Percentiles rank a stretch among this genome's conserved stretches.
These are phyloP conservation scores for Chaitophorus viminalis DNA, from an alignment of 2,888 invertebrate species.

Conservation along the genomic window DNA sequence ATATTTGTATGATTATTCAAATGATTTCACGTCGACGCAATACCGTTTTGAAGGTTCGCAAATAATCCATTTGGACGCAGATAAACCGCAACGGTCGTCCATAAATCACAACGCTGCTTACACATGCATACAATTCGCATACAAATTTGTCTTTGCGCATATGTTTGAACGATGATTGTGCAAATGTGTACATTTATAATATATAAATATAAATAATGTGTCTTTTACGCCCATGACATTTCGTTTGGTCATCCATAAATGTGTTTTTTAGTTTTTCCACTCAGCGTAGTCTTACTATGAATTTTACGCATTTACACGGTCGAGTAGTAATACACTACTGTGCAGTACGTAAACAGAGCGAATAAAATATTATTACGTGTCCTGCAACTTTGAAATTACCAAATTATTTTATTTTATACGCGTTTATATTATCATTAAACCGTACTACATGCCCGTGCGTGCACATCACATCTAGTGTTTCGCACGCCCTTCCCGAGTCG, in stretches of 20 bases:
- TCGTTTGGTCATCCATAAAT: background rate
- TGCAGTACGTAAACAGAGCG: background rate
- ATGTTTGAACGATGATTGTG: background rate
- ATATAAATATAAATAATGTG: too few species aligned
- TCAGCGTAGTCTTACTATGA: background rate
- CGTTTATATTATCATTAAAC: slow-evolving; percentile 2
- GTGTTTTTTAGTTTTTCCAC: background rate
- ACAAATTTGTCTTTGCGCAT: background rate
- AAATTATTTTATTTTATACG: background rate
- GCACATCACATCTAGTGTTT: background rate
- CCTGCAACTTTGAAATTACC: background rate
- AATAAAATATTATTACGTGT: background rate
- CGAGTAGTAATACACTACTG: background rate
- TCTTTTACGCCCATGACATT: slow-evolving; percentile 17
- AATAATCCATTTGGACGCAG: background rate
- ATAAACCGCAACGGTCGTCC: background rate
- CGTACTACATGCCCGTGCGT: background rate
- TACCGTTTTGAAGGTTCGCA: too few species aligned
- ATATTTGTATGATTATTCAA: too few species aligned
- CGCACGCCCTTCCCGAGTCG: background rate
- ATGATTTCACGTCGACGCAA: too few species aligned
- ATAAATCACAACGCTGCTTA: background rate
- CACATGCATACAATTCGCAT: background rate
- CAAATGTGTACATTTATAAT: too few species aligned
- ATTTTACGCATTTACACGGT: background rate